A percentile compares a stretch with the other conserved stretches of the same genome.
These are phyloP conservation scores for Zelostemma sp. DNA, from an alignment of 1,140 invertebrate genomes.

Conservation along the genomic window DNA sequence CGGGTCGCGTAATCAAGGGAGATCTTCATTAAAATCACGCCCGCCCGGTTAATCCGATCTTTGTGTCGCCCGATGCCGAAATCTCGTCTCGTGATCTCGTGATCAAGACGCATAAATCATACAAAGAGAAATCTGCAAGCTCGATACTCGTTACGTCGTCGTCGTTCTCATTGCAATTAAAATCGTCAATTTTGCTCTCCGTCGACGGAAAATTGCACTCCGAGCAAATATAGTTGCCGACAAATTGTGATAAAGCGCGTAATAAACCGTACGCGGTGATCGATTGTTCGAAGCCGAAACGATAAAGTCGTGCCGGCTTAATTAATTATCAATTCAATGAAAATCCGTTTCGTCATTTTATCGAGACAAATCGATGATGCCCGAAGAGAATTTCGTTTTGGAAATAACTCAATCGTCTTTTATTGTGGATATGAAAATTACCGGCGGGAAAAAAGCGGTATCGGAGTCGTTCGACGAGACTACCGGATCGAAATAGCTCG, in stretches of 20 bases:
- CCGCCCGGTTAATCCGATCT: slow-evolving; percentile 26
- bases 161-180: slow-evolving; percentile 45
- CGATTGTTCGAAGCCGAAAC: not conserved
- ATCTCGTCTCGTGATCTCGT: slow-evolving; percentile 43
- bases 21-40: not conserved
- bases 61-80: slow-evolving; percentile 45
- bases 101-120: slow-evolving; percentile 42
- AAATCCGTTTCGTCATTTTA: too few relatives aligned
- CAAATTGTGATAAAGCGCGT: slow-evolving; percentile 8
- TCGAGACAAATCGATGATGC: too few relatives aligned
- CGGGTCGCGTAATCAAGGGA: not conserved
- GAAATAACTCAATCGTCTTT: too few relatives aligned
- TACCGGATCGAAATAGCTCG: not conserved
- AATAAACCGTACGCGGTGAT: too few relatives aligned
- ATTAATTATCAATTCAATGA: too few relatives aligned
- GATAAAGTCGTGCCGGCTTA: too few relatives aligned
- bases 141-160: slow-evolving; percentile 17
- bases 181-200: slow-evolving; percentile 35
- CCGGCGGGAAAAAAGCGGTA: too few relatives aligned
- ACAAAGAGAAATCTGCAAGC: slow-evolving; percentile 38
- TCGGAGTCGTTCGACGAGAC: too few relatives aligned
- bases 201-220: slow-evolving; percentile 25
- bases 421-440: too few relatives aligned
- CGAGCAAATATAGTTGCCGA: slow-evolving; percentile 15
- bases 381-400: too few relatives aligned